Percentiles rank a stretch among this genome's conserved stretches.
phyloP scores from a whole-genome alignment of 2,888 invertebrate species.

The Boloria selene region DNA sequence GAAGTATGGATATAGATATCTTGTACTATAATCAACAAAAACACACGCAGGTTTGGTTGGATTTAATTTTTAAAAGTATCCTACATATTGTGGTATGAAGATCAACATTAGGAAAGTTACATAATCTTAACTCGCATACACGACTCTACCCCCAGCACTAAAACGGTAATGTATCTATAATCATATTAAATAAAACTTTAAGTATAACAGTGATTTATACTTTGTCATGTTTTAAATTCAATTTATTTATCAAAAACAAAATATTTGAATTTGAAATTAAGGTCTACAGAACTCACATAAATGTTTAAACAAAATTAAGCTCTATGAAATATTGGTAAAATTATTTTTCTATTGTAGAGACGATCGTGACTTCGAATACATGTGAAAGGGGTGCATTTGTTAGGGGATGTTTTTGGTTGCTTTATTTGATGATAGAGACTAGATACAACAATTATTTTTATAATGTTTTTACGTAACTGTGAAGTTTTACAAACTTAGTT shows the following conservation, averaged over 20 bases:
- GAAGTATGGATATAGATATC: no score
- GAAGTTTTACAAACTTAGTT: not conserved
- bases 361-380: slow-evolving; percentile 10
- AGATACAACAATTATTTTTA: slow-evolving; percentile 24
- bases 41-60: no score
- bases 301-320: slow-evolving; percentile 1
- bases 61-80: no score
- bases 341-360: slow-evolving; percentile 34
- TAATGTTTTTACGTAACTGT: slow-evolving; percentile 3
- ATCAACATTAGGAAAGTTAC: no score
- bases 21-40: no score
- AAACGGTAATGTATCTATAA: slow-evolving; percentile 19
- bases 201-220: slow-evolving; percentile 15
- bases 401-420: slow-evolving; percentile 29
- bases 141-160: not conserved
- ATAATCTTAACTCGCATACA: not conserved
- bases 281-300: not conserved
- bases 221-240: slow-evolving; percentile 30
- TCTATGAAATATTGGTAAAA: slow-evolving; percentile 21
- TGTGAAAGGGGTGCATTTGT: slow-evolving; percentile 21
- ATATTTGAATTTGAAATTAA: slow-evolving; percentile 20
- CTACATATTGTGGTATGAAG: no score
- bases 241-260: slow-evolving; percentile 27
- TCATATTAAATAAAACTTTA: slow-evolving; percentile 14
- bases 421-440: slow-evolving; percentile 29